Base-by-base conservation (phyloP, 2,113 vertebrate genomes). In the Marmota monax region DNA sequence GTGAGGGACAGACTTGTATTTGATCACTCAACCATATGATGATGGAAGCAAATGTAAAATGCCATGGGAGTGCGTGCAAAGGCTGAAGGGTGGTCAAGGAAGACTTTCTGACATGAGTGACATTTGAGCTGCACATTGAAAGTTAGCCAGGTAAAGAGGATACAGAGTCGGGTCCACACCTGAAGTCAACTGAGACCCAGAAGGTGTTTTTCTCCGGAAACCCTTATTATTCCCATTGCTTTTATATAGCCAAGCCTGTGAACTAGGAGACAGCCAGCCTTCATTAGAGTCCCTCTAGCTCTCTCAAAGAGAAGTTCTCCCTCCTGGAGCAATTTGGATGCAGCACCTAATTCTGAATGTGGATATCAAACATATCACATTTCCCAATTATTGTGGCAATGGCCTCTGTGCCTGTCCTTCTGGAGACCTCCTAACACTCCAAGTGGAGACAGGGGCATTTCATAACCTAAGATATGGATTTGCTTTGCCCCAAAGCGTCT, bases 61-160 rank as follows among this genome's bases (percentile, higher is more conserved):
- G 0, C 2, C 14, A 11, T 14, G 18, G 72, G 23, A 76, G 2
- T 37, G 0, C 12, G 20, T 16, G 20, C 3, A 23, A 32, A 48
- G 20, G 37, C 39, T 37, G 63, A 48, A n/a, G 27, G 39, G 65
- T 48, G 34, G 29, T 39, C 56, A 53, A 61, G 56, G 70, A 48
- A 90, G 42, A 7, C 74, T 93, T 88, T 51, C 34, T 10, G 10
- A 74, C 73, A 53, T 27, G 29, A 72, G 29, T 27, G 42, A 80
- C n/a, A 9, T 39, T n/a, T 74, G 34, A 76, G 25, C 56, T 92
- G 4, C 7, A 1, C 10, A 29, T 65, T 58, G 56, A 65, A 37
- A 63, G 65, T 67, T 69, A 91, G 56, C n/a, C 80, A 65, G 23
- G 1, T 14, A n/a, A 88, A 39, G 70, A 61, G 34, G n/a, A 32